Evolutionary conservation across 2,797 vertebrate species (phyloP).

Genomic region (Scolopax bukidnonensis): DNA sequence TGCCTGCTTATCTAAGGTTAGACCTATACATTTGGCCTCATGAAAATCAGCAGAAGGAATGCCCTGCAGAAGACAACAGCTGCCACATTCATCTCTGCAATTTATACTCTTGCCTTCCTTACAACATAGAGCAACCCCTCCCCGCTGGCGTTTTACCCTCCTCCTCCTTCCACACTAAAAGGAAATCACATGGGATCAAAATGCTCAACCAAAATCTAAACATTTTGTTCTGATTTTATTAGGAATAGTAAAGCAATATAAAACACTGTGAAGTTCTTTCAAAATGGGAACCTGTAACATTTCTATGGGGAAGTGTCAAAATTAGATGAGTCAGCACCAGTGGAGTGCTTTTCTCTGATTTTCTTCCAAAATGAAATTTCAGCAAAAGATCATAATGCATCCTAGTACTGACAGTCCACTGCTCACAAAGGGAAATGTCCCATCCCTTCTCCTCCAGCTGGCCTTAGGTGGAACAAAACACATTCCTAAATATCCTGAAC

Average conservation of each 20-base stretch:
- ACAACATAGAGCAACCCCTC: not conserved
- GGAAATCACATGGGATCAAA: not conserved
- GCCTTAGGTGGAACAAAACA: not conserved
- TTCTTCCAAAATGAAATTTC: constrained; percentile 14
- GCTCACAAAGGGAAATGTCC: not conserved
- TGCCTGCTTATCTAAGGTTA: not conserved
- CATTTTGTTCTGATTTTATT: constrained; percentile 20
- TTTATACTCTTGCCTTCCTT: not conserved
- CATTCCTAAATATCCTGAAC: not conserved
- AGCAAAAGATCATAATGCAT: not conserved
- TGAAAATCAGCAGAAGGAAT: not conserved
- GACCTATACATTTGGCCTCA: not conserved
- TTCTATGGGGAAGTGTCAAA: constrained; percentile 27
- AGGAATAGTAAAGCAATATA: not conserved
- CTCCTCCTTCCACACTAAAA: not conserved
- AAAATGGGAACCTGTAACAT: not conserved
- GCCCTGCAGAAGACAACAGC: not conserved
- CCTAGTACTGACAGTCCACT: not conserved
- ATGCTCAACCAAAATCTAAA: constrained; percentile 1
- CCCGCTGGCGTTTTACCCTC: fast-evolving
- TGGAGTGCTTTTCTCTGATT: fast-evolving
- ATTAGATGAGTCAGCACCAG: not conserved
- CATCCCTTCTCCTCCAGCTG: not conserved
- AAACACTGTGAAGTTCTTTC: not conserved
- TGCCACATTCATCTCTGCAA: not conserved